phyloP scores from a whole-genome alignment of 2,113 vertebrate species.

The Ochotona curzoniae region DNA sequence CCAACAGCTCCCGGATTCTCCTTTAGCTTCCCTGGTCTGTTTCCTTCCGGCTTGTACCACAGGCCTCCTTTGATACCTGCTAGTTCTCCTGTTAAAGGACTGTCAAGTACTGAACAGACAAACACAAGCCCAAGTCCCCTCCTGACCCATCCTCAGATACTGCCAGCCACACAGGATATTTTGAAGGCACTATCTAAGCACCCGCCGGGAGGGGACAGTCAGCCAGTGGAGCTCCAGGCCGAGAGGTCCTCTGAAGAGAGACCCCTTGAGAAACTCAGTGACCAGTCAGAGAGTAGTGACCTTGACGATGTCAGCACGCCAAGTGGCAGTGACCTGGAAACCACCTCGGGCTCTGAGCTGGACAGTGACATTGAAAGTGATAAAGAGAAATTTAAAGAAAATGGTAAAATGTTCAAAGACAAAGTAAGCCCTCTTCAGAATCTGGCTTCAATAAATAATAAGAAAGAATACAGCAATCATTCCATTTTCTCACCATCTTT shows the following conservation, averaged over 20 bases:
- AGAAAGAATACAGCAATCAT: slow-evolving; percentile 94
- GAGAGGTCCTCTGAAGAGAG: slow-evolving; percentile 92
- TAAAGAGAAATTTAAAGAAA: slow-evolving; percentile 96
- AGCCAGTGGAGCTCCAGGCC: slow-evolving; percentile 88
- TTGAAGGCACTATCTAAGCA: slow-evolving; percentile 96
- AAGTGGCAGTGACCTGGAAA: slow-evolving; percentile 98
- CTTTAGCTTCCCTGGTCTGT: slow-evolving; percentile 98
- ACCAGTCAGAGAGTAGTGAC: slow-evolving; percentile 99
- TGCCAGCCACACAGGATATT: slow-evolving; percentile 94
- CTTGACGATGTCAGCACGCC: slow-evolving; percentile 99
- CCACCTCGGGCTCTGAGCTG: slow-evolving; percentile 97
- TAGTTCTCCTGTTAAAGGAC: slow-evolving; percentile 93
- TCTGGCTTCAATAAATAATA: slow-evolving; percentile 92
- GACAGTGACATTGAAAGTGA: slow-evolving; percentile 99
- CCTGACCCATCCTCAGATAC: slow-evolving; percentile 93
- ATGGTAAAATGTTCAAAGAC: slow-evolving; percentile 96
- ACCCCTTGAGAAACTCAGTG: slow-evolving; percentile 94
- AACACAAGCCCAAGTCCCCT: slow-evolving; percentile 94
- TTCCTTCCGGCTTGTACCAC: slow-evolving; percentile 99
- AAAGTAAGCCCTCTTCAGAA: slow-evolving; percentile 93
- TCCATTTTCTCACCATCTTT: slow-evolving; percentile 93
- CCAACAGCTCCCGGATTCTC: slow-evolving; percentile 97
- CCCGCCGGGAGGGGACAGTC: slow-evolving; percentile 89
- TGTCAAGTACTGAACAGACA: slow-evolving; percentile 91
- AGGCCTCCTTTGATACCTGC: slow-evolving; percentile 96